Evolutionary conservation across 2,113 vertebrate species (phyloP), one percentile per base, ranked within the genome.

Genomic region (Polyodon spathula): DNA sequence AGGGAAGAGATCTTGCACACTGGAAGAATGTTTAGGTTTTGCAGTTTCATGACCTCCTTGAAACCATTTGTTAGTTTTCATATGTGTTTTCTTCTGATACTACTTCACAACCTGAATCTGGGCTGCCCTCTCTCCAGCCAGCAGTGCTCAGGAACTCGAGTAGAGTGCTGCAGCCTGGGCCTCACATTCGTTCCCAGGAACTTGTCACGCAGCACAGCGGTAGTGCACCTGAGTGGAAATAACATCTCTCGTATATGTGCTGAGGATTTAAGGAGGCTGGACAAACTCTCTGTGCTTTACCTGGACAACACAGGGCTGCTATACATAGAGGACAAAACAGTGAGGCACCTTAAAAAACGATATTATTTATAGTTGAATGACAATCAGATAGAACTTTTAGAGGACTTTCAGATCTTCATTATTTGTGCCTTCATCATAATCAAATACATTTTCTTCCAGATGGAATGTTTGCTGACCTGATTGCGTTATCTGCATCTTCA

Each of bases 321-420:
- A 0, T 72, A 68, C 63, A 14, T 84, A 5, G 63, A 80, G 40
- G 76, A 75, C 5, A 78, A 80, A 74, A 69, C 78, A 59, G 83
- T 87, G 78, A 56, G 78, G 73, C 60, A 78, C 1, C 75, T 85
- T 17, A 66, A 61, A 7, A 71, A 12, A 63, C 54, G 86, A 0
- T 83, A 65, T 63, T 79, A 80, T 67, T 63, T 85, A n/a, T 73
- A 76, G 70, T 66, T 88, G 60, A 84, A 73, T 76, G 71, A 73
- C 73, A 88, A 86, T 72, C 73, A 74, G 54, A 80, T 89, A 70
- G 82, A 80, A 53, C 76, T 63, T 85, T 84, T 77, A 71, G 81
- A 65, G 79, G 77, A 44, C 80, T 86, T 75, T 76, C 69, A 64
- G 73, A 3, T 67, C 79, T 87, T 76, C 59, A 1, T 55, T 77